Conservation (phyloP, 1,140 invertebrate genomes). For the Hycleus phaleratus region DNA sequence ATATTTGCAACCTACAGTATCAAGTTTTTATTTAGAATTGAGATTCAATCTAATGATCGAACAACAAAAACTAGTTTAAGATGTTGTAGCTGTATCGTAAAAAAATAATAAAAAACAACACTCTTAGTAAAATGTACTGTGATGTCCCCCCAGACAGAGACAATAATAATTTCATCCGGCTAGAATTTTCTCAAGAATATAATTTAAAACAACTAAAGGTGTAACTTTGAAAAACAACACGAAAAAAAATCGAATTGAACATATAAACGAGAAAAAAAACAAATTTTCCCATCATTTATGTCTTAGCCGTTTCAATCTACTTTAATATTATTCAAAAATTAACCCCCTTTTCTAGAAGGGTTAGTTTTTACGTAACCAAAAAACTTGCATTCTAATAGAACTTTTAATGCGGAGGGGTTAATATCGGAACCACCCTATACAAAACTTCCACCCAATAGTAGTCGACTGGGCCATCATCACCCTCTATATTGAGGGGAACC, state of each 20-base stretch:
- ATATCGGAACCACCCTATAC: not conserved
- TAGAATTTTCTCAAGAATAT: not conserved
- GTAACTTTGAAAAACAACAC: not conserved
- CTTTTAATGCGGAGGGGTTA: not conserved
- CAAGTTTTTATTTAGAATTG: not conserved
- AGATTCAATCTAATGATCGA: not conserved
- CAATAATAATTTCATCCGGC: too few relatives aligned
- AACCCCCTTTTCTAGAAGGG: not conserved
- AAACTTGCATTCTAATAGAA: not conserved
- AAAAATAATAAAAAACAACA: not conserved
- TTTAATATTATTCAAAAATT: not conserved
- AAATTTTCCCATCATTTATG: not conserved
- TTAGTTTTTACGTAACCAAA: conserved; percentile 3
- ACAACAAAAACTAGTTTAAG: not conserved
- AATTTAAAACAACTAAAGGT: not conserved
- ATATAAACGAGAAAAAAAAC: conserved; percentile 8
- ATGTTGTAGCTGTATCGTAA: not conserved
- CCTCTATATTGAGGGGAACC: conserved; percentile 1
- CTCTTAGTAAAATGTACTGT: not conserved
- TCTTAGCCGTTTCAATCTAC: not conserved
- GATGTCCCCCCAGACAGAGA: too few relatives aligned
- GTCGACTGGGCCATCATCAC: not conserved
- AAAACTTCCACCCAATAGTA: conserved; percentile 7
- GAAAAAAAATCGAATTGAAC: conserved; percentile 1
- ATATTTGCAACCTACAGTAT: not conserved